Evolutionary conservation across 1,140 invertebrate genomes (phyloP), one percentile per base, ranked within the genome.

Genomic region (Dendrolimus kikuchii): DNA sequence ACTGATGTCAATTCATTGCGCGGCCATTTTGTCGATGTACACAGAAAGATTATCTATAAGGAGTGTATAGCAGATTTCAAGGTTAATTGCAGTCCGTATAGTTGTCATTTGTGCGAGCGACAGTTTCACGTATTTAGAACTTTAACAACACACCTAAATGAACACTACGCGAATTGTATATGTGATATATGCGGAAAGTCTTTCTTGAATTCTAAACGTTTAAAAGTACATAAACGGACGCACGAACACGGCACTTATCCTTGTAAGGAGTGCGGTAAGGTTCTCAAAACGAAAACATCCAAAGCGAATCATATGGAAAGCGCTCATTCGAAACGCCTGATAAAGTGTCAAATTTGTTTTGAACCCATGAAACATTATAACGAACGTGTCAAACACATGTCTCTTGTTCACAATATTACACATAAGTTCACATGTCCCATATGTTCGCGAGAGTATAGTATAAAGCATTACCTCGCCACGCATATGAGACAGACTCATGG

Each of bases 291-390:
- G 2, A 81, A 77, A 58, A 77, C 57, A 0, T 80, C 81, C 0
- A 71, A 72, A 61, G 60, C 74, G 0, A 85, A 83, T 55, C 81
- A 85, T 10, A 77, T 82, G 64, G 79, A 85, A 56, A 77, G 71
- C 46, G 77, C 62, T 5, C 81, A 85, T 61, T 77, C 73, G 0
- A 83, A 81, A 50, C 69, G 80, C 0, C 39, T 71, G 5, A 55
- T 83, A 0, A 81, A 77, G 58, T 86, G 81, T 49, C 80, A 81
- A n/a, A 79, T 86, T 40, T 86, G 81, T 62, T 68, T 72, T 6
- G 59, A 81, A 47, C 80, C 78, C 2, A 81, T 85, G 78, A 83
- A 85, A 57, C 78, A 85, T 63, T 86, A 86, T 49, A 81, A 81
- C 44, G 78, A 81, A 38, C 61, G 81, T 40, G 69, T 83, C 4